Percentiles rank a stretch among this genome's conserved stretches.
phyloP scores from a whole-genome alignment of 2,797 vertebrate species.

The Eremophila alpestris region DNA sequence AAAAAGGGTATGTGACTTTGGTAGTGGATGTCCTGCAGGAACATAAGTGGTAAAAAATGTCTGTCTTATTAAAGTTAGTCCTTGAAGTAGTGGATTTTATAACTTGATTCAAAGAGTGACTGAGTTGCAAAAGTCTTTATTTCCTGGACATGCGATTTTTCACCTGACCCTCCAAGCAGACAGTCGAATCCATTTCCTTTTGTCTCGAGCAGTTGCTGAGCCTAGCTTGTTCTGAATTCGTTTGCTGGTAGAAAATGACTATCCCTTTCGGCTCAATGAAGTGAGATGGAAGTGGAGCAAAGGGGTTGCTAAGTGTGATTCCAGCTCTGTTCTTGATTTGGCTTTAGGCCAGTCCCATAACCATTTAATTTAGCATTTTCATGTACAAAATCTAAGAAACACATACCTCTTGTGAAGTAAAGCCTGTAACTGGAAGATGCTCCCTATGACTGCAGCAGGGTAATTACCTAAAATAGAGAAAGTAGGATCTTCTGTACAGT shows the following conservation, averaged over 20 bases:
- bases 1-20: conserved; percentile 87
- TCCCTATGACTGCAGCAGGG: background rate
- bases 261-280: background rate
- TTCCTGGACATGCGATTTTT: background rate
- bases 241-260: background rate
- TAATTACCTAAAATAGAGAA: background rate
- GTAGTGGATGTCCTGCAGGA: background rate
- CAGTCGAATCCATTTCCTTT: background rate
- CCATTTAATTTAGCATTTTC: background rate
- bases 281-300: background rate
- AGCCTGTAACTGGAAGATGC: background rate
- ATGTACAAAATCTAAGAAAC: background rate
- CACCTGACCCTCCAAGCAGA: background rate
- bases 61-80: background rate
- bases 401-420: background rate
- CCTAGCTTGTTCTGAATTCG: background rate
- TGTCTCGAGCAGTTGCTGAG: background rate
- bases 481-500: background rate
- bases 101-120: background rate
- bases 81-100: background rate
- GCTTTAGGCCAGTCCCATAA: background rate
- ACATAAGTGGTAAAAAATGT: background rate
- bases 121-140: background rate
- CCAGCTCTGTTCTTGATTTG: background rate
- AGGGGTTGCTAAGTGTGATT: background rate